Percentiles rank a stretch among this genome's conserved stretches.
Evolutionary conservation across 2,113 vertebrate genomes (phyloP).

Genomic region (Corythornis cristatus): DNA sequence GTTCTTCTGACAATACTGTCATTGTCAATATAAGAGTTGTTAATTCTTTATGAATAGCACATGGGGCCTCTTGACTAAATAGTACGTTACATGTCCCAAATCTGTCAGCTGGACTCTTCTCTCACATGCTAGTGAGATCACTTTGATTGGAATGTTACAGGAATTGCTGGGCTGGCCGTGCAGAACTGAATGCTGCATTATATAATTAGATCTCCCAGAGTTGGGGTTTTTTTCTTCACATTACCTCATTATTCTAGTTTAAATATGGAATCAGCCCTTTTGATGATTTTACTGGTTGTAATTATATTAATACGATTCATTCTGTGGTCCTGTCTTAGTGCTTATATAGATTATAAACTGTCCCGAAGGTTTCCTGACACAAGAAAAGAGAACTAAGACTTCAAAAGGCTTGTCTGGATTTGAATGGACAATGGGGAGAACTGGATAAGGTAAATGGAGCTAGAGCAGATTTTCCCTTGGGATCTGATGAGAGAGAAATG

Average conservation of each 20-base stretch:
- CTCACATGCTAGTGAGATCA: slow-evolving; percentile 78
- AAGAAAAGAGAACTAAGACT: slow-evolving; percentile 57
- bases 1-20: slow-evolving; percentile 85
- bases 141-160: slow-evolving; percentile 62
- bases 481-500: slow-evolving; percentile 37
- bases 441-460: background rate
- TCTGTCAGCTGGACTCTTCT: slow-evolving; percentile 78
- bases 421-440: background rate
- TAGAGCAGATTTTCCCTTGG: background rate
- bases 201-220: slow-evolving; percentile 51
- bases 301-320: slow-evolving; percentile 77
- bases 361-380: slow-evolving; percentile 50
- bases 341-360: slow-evolving; percentile 71
- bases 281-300: slow-evolving; percentile 73
- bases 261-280: slow-evolving; percentile 65
- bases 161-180: slow-evolving; percentile 46
- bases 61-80: slow-evolving; percentile 79
- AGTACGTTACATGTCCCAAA: slow-evolving; percentile 73
- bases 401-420: background rate
- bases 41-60: slow-evolving; percentile 79
- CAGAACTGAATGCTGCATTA: slow-evolving; percentile 40
- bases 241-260: slow-evolving; percentile 59
- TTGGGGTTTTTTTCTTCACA: background rate
- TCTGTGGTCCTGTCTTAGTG: slow-evolving; percentile 77
- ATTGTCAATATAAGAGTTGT: slow-evolving; percentile 86